phyloP scores from a whole-genome alignment of 2,113 vertebrate genomes.

The Prochilodus magdalenae region DNA sequence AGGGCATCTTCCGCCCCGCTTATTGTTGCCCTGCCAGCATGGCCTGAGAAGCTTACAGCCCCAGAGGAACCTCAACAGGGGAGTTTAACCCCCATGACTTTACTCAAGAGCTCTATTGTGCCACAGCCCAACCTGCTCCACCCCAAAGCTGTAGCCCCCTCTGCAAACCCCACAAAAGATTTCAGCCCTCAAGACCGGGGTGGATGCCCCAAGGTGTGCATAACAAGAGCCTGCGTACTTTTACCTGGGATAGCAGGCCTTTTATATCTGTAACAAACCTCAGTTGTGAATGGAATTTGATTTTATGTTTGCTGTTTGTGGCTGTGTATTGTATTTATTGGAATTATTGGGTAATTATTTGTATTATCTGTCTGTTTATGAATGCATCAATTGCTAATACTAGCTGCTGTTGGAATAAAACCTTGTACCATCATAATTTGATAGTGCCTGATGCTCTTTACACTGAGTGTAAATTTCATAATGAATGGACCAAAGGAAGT shows the following conservation, averaged over 20 bases:
- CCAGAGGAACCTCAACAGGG: neutral
- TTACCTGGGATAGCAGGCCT: neutral
- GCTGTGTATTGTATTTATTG: neutral
- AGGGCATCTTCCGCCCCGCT: slow-evolving; percentile 59
- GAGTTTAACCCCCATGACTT: slow-evolving; percentile 44
- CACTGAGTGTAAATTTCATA: too few relatives aligned
- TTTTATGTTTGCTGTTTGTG: too few relatives aligned
- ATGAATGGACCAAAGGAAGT: too few relatives aligned
- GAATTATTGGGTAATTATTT: neutral
- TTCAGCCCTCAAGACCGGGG: too few relatives aligned
- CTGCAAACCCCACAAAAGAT: neutral
- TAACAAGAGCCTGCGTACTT: neutral
- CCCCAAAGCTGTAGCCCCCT: neutral
- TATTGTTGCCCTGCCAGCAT: slow-evolving; percentile 48
- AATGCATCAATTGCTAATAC: too few relatives aligned
- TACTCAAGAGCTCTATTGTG: slow-evolving; percentile 40
- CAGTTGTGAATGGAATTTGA: too few relatives aligned
- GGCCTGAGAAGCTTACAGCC: neutral
- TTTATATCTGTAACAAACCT: too few relatives aligned
- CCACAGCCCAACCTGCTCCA: neutral
- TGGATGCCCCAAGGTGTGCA: neutral
- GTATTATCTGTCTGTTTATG: too few relatives aligned
- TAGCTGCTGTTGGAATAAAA: too few relatives aligned
- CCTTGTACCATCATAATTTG: too few relatives aligned
- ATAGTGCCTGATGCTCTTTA: too few relatives aligned